phyloP scores from a whole-genome alignment of 2,888 invertebrate species.

The Toxonevra muliebris region DNA sequence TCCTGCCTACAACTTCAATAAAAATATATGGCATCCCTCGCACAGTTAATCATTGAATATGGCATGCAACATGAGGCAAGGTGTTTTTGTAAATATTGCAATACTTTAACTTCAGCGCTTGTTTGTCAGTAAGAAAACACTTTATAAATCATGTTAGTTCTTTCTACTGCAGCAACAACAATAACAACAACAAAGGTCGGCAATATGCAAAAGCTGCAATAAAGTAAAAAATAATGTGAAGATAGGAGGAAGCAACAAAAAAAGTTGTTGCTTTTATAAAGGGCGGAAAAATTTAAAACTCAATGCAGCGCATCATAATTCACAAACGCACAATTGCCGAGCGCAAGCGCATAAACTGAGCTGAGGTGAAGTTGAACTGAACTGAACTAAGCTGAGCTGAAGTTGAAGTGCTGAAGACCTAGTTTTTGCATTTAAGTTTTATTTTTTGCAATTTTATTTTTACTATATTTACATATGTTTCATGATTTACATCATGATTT shows the following conservation, averaged over 20 bases:
- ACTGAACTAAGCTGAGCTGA: too few relatives aligned
- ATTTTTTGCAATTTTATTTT: too few relatives aligned
- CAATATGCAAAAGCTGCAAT: neutral
- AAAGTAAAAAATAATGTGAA: neutral
- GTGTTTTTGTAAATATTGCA: constrained; percentile 33
- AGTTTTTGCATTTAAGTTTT: too few relatives aligned
- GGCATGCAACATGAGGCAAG: constrained; percentile 44
- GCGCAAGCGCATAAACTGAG: too few relatives aligned
- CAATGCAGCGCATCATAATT: neutral
- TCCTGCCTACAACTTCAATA: constrained; percentile 8
- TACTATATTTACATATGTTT: too few relatives aligned
- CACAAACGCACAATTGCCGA: too few relatives aligned
- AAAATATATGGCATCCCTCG: constrained; percentile 30
- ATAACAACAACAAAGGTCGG: neutral
- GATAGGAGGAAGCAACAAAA: neutral
- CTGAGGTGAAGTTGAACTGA: too few relatives aligned
- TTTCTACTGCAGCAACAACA: constrained; percentile 15
- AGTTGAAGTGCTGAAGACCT: too few relatives aligned
- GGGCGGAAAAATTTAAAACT: neutral
- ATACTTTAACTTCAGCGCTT: too few relatives aligned
- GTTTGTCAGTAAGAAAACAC: constrained; percentile 28
- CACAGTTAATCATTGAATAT: constrained; percentile 47
- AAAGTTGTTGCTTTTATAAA: neutral
- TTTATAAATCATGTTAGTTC: constrained; percentile 36
- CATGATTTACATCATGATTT: too few relatives aligned